phyloP scores from a whole-genome alignment of 2,797 vertebrate species.

The Muscicapa striata region DNA sequence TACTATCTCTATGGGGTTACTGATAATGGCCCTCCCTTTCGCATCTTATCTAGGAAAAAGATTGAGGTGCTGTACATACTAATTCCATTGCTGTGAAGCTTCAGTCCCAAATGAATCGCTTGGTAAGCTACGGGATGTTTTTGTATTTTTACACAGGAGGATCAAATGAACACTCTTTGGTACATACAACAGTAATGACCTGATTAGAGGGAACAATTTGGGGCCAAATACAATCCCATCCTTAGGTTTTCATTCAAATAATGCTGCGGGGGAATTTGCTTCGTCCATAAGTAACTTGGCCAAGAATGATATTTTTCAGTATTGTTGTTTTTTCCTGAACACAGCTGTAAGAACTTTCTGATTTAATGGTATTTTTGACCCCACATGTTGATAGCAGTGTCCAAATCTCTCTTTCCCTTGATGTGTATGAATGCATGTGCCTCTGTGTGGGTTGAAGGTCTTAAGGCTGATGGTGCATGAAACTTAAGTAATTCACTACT shows the following conservation, averaged over 20 bases:
- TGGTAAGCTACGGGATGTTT: slow-evolving; percentile 68
- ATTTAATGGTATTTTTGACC: slow-evolving; percentile 65
- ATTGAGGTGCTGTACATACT: slow-evolving; percentile 35
- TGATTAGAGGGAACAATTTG: slow-evolving; percentile 49
- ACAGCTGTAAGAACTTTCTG: slow-evolving; percentile 67
- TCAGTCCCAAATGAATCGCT: slow-evolving; percentile 52
- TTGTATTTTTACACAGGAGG: slow-evolving; percentile 73
- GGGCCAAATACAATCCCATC: slow-evolving; percentile 26
- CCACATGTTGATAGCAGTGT: slow-evolving; percentile 71
- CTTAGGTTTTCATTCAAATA: slow-evolving; percentile 19
- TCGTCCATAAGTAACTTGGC: slow-evolving; percentile 67
- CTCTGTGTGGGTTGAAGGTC: slow-evolving; percentile 37
- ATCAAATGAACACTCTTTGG: slow-evolving; percentile 49
- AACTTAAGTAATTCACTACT: slow-evolving; percentile 58
- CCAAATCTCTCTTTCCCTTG: slow-evolving; percentile 72
- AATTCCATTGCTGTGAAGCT: slow-evolving; percentile 58
- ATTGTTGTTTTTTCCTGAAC: slow-evolving; percentile 61
- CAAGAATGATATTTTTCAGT: slow-evolving; percentile 65
- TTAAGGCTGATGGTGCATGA: slow-evolving; percentile 70
- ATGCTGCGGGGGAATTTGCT: slow-evolving; percentile 27
- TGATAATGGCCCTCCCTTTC: slow-evolving; percentile 31
- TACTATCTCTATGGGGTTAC: slow-evolving; percentile 47
- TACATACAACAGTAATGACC: background rate
- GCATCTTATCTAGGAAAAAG: slow-evolving; percentile 38
- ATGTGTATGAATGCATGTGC: slow-evolving; percentile 19